Evolutionary conservation across 2,113 vertebrate species (phyloP).

Genomic region (Gymnarchus niloticus): DNA sequence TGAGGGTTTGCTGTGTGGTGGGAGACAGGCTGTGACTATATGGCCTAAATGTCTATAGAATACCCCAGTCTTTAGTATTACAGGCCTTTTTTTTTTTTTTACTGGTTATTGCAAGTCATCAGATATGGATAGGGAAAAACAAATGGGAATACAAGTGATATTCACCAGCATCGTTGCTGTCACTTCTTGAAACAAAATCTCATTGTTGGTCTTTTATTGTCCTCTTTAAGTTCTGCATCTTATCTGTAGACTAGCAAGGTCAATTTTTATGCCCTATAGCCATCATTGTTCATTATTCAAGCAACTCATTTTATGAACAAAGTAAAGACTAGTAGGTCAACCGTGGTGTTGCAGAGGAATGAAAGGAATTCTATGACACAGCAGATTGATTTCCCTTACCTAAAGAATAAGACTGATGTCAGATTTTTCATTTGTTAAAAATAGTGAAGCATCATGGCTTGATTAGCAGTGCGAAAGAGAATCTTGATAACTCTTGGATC

Average conservation of each 20-base stretch:
- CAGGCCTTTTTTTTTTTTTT: slow-evolving; percentile 6
- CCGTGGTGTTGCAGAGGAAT: neutral
- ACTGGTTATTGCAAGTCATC: neutral
- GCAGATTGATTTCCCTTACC: neutral
- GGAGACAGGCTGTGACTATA: neutral
- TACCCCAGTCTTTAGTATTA: slow-evolving; percentile 25
- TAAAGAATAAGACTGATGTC: neutral
- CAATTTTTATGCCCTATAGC: neutral
- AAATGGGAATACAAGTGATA: neutral
- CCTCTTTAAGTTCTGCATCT: neutral
- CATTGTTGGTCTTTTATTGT: neutral
- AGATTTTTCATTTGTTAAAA: neutral
- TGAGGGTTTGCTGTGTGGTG: neutral
- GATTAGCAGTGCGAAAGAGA: neutral
- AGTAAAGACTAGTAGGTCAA: neutral
- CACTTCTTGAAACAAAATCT: neutral
- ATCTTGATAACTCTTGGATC: neutral
- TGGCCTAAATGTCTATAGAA: neutral
- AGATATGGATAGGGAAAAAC: neutral
- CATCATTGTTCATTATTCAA: neutral
- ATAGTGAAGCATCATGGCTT: neutral
- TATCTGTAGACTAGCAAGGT: neutral
- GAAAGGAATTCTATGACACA: neutral
- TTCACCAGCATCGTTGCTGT: neutral
- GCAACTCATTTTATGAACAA: neutral